Base-by-base conservation (phyloP, 2,113 vertebrate genomes). In the Nesogale talazaci region DNA sequence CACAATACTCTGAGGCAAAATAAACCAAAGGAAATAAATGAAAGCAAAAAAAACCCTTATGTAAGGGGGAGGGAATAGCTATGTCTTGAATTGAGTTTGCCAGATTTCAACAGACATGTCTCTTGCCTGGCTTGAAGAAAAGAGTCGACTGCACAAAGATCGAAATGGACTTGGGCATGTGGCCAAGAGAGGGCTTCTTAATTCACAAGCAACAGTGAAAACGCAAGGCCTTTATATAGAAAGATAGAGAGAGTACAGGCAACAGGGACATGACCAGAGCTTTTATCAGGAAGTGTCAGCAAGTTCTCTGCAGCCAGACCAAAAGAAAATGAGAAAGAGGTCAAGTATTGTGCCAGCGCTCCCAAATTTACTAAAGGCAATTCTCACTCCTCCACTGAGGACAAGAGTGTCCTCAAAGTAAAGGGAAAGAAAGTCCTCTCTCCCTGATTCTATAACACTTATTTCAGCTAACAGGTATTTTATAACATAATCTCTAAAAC, bases 11-110 rank as follows among this genome's bases (percentile, higher is more conserved):
- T 63, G 22, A 29, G 94, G 83, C 40, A 69, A 86, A 88, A 25
- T 4, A 88, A 92, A 59, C 76, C 7, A 69, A 19, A 70, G 29
- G 42, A 77, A 92, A 87, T 61, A 95, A 83, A 90, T n/a, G 67
- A 52, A 52, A 61, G 67, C n/a, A n/a, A n/a, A 86, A 22, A 82
- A 56, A 78, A 61, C 78, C 76, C 17, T 79, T 79, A 59, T 15
- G 84, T 8, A 63, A 75, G 57, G 34, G 82, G 89, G 93, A 94
- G 36, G 81, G 2, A 80, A 81, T 81, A 70, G 1, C 25, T 86
- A 42, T 17, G 12, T n/a, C 61, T 65, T 31, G n/a, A 70, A 29
- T 38, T 76, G 5, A 82, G 14, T 61, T 91, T 89, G 42, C 72
- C 19, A 22, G 6, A 3, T 82, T 36, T 65, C 10, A 42, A 29